A percentile compares a stretch with the other conserved stretches of the same genome.
phyloP scores from a whole-genome alignment of 2,888 invertebrate genomes.

The Slavum lentiscoides region DNA sequence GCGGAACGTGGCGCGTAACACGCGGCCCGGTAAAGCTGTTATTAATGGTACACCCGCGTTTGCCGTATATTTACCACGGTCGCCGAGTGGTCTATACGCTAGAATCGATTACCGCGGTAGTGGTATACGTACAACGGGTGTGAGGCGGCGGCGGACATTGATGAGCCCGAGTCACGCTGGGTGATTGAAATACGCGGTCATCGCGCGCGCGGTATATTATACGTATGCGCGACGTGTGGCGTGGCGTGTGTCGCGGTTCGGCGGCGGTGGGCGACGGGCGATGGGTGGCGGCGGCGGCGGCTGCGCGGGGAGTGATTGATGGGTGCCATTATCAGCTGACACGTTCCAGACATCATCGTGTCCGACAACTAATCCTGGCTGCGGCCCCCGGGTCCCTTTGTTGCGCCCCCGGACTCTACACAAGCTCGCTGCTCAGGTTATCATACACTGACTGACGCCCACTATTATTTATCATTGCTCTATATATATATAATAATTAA shows the following conservation, averaged over 20 bases:
- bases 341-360: conserved; percentile 53
- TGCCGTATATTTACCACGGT: not conserved
- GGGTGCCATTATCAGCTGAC: conserved; percentile 53
- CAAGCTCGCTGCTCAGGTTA: conserved; percentile 7
- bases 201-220: no score
- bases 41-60: conserved; percentile 33
- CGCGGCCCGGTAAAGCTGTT: conserved; percentile 39
- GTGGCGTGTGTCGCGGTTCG: not conserved
- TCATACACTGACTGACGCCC: conserved; percentile 18
- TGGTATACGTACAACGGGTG: not conserved
- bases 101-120: conserved; percentile 49
- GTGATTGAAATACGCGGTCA: conserved; percentile 52
- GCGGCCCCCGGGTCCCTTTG: conserved; percentile 46
- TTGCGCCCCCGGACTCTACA: conserved; percentile 6
- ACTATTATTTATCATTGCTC: conserved; percentile 39
- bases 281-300: not conserved
- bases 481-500: conserved; percentile 33
- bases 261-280: no score
- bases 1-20: no score
- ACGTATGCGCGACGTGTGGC: not conserved
- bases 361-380: conserved; percentile 47
- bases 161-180: conserved; percentile 49
- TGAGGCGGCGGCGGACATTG: conserved; percentile 23
- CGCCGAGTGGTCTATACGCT: conserved; percentile 20
- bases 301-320: conserved; percentile 42